Conservation (phyloP, 2,797 vertebrate genomes). For the Buphagus erythrorhynchus region DNA sequence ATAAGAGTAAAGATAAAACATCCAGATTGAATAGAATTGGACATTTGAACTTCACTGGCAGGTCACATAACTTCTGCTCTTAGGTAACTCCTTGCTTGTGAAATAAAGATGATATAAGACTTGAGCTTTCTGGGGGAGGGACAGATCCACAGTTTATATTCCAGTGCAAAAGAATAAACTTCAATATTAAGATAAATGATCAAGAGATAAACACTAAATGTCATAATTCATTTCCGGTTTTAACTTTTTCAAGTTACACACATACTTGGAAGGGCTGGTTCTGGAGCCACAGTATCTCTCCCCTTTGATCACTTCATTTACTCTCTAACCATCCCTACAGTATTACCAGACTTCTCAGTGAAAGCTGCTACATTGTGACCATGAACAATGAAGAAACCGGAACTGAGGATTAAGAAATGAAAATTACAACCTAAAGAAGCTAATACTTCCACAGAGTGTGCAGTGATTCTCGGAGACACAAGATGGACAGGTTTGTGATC, state of each 20-base stretch:
- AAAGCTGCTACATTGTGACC: not conserved
- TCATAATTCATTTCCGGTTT: not conserved
- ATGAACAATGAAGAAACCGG: not conserved
- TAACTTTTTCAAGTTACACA: not conserved
- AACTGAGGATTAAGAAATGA: not conserved
- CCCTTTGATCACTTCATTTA: not conserved
- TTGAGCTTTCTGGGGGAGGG: not conserved
- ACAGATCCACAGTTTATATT: not conserved
- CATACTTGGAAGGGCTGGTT: not conserved
- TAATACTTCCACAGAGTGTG: not conserved
- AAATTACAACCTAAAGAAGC: not conserved
- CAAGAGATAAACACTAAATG: not conserved
- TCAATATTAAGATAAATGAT: not conserved
- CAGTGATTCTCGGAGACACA: not conserved
- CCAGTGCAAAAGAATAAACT: not conserved
- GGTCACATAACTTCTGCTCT: not conserved
- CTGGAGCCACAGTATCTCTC: not conserved
- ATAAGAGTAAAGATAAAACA: not conserved
- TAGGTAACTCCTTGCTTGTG: not conserved
- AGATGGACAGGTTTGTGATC: not conserved
- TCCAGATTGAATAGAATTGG: not conserved
- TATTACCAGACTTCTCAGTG: not conserved
- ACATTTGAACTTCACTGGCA: not conserved
- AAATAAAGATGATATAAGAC: not conserved
- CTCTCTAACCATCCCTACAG: not conserved